Conservation (phyloP, 2,888 invertebrate species). For the Mystacides longicornis region DNA sequence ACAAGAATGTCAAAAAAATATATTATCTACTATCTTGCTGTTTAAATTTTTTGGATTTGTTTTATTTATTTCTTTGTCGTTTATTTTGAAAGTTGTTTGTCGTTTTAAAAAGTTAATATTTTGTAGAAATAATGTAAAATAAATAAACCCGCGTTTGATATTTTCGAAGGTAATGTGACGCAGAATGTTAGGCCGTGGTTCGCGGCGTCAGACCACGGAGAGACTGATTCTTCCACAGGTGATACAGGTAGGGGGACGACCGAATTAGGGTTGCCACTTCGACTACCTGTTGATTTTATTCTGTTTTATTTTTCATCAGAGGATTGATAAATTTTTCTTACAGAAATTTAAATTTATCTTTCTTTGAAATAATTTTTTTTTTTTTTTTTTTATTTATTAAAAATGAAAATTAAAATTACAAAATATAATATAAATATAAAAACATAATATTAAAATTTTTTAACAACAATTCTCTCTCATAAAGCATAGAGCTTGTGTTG, state of each 20-base stretch:
- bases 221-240: slow-evolving; percentile 10
- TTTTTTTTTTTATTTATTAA: not conserved
- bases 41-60: not conserved
- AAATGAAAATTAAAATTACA: not conserved
- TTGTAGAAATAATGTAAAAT: not conserved
- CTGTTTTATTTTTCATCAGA: not conserved
- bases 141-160: not conserved
- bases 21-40: not conserved
- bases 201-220: slow-evolving; percentile 14
- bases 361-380: not conserved
- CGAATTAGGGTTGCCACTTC: not conserved
- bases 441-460: too few species aligned
- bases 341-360: too few species aligned
- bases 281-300: not conserved
- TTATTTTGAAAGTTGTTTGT: not conserved
- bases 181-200: slow-evolving; percentile 5
- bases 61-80: not conserved
- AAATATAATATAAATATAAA: not conserved
- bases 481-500: too few species aligned
- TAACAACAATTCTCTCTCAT: too few species aligned
- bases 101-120: too few species aligned
- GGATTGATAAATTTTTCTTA: not conserved
- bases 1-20: not conserved
- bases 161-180: not conserved
- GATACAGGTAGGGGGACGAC: slow-evolving; percentile 3